phyloP scores from a whole-genome alignment of 2,888 invertebrate genomes.

The Sepiola atlantica region DNA sequence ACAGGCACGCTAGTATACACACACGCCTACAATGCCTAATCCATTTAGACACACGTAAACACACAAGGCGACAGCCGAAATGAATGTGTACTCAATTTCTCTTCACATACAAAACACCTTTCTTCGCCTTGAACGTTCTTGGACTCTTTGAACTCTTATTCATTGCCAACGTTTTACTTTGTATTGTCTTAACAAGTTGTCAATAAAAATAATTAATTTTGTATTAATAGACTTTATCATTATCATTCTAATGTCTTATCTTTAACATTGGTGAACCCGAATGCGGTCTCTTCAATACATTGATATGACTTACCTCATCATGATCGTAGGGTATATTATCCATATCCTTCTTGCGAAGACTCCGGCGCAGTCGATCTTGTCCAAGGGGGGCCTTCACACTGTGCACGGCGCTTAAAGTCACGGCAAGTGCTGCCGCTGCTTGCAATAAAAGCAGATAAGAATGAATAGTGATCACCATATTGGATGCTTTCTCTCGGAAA shows the following conservation, averaged over 20 bases:
- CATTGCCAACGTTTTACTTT: not conserved
- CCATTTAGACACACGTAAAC: too few relatives aligned
- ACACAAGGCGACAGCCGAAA: too few relatives aligned
- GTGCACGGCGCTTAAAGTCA: not conserved
- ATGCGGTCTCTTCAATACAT: not conserved
- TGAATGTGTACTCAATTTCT: not conserved
- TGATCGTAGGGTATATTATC: not conserved
- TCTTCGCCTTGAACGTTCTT: not conserved
- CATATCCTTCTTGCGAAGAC: not conserved
- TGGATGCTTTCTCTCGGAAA: not conserved
- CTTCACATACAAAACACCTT: not conserved
- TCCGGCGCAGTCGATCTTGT: constrained; percentile 23
- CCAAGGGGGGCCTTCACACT: constrained; percentile 14
- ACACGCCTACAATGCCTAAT: too few relatives aligned
- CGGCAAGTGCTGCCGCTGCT: not conserved
- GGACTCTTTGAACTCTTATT: not conserved
- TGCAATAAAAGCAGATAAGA: not conserved
- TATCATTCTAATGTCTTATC: too few relatives aligned
- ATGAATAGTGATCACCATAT: constrained; percentile 18
- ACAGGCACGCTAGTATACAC: too few relatives aligned
- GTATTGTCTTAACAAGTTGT: not conserved
- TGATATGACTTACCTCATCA: constrained; percentile 36
- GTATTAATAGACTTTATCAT: not conserved
- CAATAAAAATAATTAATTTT: not conserved
- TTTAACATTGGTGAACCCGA: not conserved